Evolutionary conservation across 2,113 vertebrate genomes (phyloP).

Genomic region (Syngnathus scovelli): DNA sequence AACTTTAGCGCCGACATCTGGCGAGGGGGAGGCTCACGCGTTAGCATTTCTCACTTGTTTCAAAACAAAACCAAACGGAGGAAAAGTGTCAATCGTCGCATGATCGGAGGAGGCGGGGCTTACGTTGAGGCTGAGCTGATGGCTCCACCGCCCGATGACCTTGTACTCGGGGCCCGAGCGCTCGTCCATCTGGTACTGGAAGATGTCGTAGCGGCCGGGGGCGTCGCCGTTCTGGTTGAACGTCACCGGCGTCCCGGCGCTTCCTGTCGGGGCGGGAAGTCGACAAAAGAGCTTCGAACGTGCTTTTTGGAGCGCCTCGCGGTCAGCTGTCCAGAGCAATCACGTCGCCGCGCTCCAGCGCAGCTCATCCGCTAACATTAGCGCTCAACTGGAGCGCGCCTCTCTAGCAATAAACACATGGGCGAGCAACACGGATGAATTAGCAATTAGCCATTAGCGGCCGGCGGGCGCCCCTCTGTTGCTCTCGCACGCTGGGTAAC

Average conservation of each 20-base stretch:
- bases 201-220: slow-evolving; percentile 96
- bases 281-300: not conserved
- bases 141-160: slow-evolving; percentile 92
- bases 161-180: slow-evolving; percentile 83
- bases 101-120: slow-evolving; percentile 26
- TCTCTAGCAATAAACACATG: slow-evolving; percentile 61
- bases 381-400: slow-evolving; percentile 35
- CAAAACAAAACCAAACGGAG: too few relatives aligned
- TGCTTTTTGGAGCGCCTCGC: slow-evolving; percentile 35
- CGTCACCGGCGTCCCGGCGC: slow-evolving; percentile 88
- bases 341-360: slow-evolving; percentile 26
- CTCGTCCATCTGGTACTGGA: slow-evolving; percentile 93
- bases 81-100: too few relatives aligned
- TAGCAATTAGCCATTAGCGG: slow-evolving; percentile 48
- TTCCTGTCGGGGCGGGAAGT: slow-evolving; percentile 70
- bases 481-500: slow-evolving; percentile 45
- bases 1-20: slow-evolving; percentile 87
- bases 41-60: not conserved
- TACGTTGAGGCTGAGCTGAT: slow-evolving; percentile 87
- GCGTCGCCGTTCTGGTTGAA: slow-evolving; percentile 98
- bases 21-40: not conserved
- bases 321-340: slow-evolving; percentile 37
- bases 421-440: slow-evolving; percentile 47
- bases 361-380: slow-evolving; percentile 35
- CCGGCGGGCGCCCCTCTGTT: slow-evolving; percentile 14